Evolutionary conservation across 2,113 vertebrate genomes (phyloP).

Genomic region (Condylura cristata): DNA sequence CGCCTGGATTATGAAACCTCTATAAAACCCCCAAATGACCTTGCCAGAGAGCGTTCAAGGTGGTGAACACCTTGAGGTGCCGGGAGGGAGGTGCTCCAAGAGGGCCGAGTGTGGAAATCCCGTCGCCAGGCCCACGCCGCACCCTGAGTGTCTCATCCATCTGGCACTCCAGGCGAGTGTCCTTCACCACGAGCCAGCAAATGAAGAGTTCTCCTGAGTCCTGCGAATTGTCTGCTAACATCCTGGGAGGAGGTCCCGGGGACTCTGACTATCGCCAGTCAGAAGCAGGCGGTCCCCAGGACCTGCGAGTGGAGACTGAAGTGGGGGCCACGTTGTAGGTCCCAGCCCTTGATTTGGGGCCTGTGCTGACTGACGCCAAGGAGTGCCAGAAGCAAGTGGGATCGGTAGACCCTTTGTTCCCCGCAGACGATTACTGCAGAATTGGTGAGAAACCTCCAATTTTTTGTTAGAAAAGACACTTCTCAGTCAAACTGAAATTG

Average conservation of each 20-base stretch:
- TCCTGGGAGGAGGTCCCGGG: background rate
- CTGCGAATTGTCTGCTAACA: background rate
- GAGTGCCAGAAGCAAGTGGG: background rate
- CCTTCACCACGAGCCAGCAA: background rate
- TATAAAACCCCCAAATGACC: background rate
- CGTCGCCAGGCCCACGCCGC: rapidly evolving
- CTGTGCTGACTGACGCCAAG: rapidly evolving
- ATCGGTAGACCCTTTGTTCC: rapidly evolving
- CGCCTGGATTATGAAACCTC: background rate
- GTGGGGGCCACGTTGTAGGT: no score
- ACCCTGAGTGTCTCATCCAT: background rate
- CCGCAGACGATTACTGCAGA: background rate
- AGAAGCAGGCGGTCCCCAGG: background rate
- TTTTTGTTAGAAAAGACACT: background rate
- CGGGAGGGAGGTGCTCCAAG: rapidly evolving
- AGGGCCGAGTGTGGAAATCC: rapidly evolving
- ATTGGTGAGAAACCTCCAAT: background rate
- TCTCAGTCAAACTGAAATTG: background rate
- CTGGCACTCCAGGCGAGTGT: no score
- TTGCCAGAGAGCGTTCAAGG: background rate
- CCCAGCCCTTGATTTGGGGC: no score
- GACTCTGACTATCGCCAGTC: rapidly evolving
- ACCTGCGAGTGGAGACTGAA: rapidly evolving
- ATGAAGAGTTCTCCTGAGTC: background rate
- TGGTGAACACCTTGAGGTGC: background rate